Evolutionary conservation across 2,113 vertebrate species (phyloP).

Genomic region (Etheostoma cragini): DNA sequence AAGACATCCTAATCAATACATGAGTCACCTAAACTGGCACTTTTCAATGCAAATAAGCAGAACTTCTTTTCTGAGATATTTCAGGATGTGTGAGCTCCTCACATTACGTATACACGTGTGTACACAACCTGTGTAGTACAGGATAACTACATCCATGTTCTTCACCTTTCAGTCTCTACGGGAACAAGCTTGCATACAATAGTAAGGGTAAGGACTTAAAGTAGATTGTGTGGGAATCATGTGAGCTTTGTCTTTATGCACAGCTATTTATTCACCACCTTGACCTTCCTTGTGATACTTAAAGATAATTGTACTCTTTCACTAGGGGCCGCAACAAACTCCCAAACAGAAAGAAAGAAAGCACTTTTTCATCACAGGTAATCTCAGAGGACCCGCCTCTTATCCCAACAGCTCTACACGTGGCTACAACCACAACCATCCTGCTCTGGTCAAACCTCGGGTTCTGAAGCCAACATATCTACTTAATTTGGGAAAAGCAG

Average conservation of each 20-base stretch:
- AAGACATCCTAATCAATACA: slow-evolving; percentile 49
- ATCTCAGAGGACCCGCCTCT: background rate
- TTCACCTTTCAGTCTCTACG: background rate
- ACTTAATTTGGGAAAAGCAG: background rate
- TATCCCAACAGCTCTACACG: background rate
- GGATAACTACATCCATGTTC: too few species aligned
- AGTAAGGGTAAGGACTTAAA: background rate
- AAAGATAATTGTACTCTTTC: background rate
- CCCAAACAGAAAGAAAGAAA: background rate
- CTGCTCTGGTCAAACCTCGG: background rate
- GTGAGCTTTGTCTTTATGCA: background rate
- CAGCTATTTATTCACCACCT: background rate
- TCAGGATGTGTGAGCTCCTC: slow-evolving; percentile 7
- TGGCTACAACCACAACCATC: background rate
- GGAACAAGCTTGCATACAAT: background rate
- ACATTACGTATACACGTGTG: background rate
- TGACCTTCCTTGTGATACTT: background rate
- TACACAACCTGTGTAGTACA: background rate
- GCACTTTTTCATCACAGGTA: background rate
- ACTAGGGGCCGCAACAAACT: background rate
- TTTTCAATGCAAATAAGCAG: slow-evolving; percentile 46
- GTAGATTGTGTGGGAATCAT: background rate
- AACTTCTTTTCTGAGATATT: slow-evolving; percentile 27
- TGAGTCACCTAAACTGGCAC: slow-evolving; percentile 26
- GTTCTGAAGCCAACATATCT: background rate